Evolutionary conservation across 2,888 invertebrate species (phyloP).

Genomic region (Adelognathus sp.): DNA sequence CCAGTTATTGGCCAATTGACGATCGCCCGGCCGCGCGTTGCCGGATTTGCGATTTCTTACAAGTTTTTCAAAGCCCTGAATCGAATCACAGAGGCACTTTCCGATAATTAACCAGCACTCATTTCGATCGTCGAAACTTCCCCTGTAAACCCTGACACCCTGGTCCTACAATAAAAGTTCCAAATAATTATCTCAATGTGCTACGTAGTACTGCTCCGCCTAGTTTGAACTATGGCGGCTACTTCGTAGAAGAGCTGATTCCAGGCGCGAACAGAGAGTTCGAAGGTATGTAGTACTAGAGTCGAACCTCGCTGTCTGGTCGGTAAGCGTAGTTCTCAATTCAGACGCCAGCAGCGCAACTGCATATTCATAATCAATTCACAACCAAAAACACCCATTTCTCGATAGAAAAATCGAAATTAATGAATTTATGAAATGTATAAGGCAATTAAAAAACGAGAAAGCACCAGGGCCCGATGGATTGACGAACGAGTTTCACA

Average conservation of each 20-base stretch:
- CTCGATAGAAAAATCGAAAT: neutral
- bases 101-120: too few relatives aligned
- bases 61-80: too few relatives aligned
- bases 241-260: neutral
- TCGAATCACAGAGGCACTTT: too few relatives aligned
- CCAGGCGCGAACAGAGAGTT: neutral
- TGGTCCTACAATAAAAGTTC: too few relatives aligned
- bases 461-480: neutral
- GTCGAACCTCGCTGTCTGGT: neutral
- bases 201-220: neutral
- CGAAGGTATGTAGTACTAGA: neutral
- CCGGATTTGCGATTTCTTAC: too few relatives aligned
- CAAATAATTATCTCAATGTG: neutral
- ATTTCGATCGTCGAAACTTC: too few relatives aligned
- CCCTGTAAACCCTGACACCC: too few relatives aligned
- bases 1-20: too few relatives aligned
- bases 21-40: too few relatives aligned
- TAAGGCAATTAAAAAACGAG: neutral
- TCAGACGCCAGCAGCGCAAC: neutral
- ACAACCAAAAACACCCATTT: neutral
- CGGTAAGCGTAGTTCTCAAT: neutral
- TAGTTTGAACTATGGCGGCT: neutral
- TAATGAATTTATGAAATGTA: neutral
- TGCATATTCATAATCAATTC: neutral
- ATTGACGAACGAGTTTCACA: neutral